phyloP scores from a whole-genome alignment of 1,140 invertebrate genomes.

The Conus betulinus region DNA sequence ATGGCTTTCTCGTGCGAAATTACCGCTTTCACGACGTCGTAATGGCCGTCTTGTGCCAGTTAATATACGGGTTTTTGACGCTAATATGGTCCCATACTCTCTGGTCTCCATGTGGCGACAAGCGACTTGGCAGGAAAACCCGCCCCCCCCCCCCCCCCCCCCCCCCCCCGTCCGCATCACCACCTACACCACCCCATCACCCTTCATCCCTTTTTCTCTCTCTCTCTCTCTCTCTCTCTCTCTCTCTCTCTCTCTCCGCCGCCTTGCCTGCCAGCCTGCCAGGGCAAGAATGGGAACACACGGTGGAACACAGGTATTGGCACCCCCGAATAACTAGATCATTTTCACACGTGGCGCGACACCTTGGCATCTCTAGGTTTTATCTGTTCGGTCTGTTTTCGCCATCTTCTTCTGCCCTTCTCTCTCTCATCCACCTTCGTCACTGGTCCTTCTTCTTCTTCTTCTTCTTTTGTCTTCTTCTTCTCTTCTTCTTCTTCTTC shows the following conservation, averaged over 20 bases:
- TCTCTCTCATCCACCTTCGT: neutral
- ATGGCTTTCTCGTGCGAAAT: too few relatives aligned
- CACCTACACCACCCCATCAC: neutral
- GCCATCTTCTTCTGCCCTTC: neutral
- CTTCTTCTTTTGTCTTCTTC: neutral
- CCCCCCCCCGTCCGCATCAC: too few relatives aligned
- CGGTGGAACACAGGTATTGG: neutral
- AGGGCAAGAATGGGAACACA: conserved; percentile 14
- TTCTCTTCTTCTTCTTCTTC: too few relatives aligned
- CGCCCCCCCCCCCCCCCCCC: too few relatives aligned
- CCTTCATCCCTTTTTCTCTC: neutral
- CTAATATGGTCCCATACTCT: too few relatives aligned
- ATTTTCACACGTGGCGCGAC: neutral
- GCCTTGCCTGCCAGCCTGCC: neutral
- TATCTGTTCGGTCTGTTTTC: conserved; percentile 3
- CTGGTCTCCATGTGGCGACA: too few relatives aligned
- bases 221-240: conserved; percentile 27
- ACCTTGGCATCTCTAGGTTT: neutral
- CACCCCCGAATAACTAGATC: conserved; percentile 6
- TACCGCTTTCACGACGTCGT: too few relatives aligned
- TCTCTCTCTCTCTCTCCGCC: neutral
- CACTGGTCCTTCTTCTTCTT: neutral
- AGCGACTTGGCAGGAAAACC: too few relatives aligned
- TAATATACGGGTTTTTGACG: too few relatives aligned
- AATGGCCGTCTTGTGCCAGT: too few relatives aligned